Conservation (phyloP, 2,888 invertebrate genomes). For the Coleophora deauratella region DNA sequence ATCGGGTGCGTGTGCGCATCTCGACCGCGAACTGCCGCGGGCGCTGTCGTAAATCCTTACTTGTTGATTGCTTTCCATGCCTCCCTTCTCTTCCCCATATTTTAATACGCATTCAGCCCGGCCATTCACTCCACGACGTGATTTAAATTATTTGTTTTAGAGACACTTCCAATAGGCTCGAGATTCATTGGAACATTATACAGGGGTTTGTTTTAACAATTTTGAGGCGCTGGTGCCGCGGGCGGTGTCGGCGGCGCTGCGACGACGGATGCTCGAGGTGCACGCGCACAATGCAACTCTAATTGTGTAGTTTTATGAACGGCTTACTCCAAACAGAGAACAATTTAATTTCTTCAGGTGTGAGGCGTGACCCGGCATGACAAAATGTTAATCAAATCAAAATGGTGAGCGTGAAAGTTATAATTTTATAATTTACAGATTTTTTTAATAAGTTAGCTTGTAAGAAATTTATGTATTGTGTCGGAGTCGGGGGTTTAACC, state of each 20-base stretch:
- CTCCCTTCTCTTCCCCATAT: constrained; percentile 30
- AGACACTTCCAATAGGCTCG: constrained; percentile 35
- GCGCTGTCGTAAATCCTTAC: constrained; percentile 47
- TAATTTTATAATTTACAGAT: no score
- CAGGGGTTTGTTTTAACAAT: constrained; percentile 44
- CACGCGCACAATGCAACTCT: constrained; percentile 26
- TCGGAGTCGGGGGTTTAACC: no score
- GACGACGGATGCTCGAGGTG: constrained; percentile 19
- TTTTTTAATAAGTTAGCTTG: no score
- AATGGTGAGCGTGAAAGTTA: no score
- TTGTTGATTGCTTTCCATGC: constrained; percentile 53
- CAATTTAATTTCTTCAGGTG: no score
- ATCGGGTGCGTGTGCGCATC: constrained; percentile 22
- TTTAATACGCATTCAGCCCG: constrained; percentile 44
- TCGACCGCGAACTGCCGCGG: constrained; percentile 26
- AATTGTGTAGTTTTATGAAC: constrained; percentile 29
- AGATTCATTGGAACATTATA: constrained; percentile 54
- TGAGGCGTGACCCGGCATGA: not conserved
- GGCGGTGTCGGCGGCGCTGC: constrained; percentile 46
- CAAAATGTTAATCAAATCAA: no score
- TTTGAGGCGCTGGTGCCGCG: constrained; percentile 33
- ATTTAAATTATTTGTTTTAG: constrained; percentile 63
- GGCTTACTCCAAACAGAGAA: no score
- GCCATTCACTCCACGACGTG: constrained; percentile 40
- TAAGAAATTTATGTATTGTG: no score